Evolutionary conservation across 1,140 invertebrate genomes (phyloP).

Genomic region (Caenorhabditis brenneri): DNA sequence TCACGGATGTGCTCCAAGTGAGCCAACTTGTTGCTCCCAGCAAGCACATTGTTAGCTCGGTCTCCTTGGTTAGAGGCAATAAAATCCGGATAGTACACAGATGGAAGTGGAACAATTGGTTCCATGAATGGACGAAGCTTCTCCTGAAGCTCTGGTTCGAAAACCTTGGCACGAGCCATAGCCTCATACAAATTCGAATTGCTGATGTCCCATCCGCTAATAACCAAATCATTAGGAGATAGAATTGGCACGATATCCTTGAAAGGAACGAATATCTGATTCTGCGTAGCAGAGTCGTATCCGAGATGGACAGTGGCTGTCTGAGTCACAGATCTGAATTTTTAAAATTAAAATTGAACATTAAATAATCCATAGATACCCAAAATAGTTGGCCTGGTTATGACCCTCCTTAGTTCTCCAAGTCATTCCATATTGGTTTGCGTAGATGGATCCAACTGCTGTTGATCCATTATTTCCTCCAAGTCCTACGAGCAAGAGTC

Average conservation of each 20-base stretch:
- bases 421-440: slow-evolving; percentile 81
- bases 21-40: slow-evolving; percentile 75
- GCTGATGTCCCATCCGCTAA: slow-evolving; percentile 95
- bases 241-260: slow-evolving; percentile 85
- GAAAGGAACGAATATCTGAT: slow-evolving; percentile 80
- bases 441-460: slow-evolving; percentile 87
- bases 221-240: slow-evolving; percentile 83
- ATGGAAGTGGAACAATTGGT: slow-evolving; percentile 80
- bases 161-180: slow-evolving; percentile 80
- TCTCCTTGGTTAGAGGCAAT: slow-evolving; percentile 92
- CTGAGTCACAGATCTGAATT: slow-evolving; percentile 80
- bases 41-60: slow-evolving; percentile 84
- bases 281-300: slow-evolving; percentile 75
- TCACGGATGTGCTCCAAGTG: slow-evolving; percentile 78
- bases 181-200: slow-evolving; percentile 82
- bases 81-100: slow-evolving; percentile 87
- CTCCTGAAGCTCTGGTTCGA: slow-evolving; percentile 73
- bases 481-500: slow-evolving; percentile 90
- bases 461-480: slow-evolving; percentile 94
- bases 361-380: no score
- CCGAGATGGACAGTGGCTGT: slow-evolving; percentile 85
- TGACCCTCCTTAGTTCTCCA: slow-evolving; percentile 79
- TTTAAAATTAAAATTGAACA: background rate
- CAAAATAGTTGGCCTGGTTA: slow-evolving; percentile 81
- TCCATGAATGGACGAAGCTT: slow-evolving; percentile 80